Conservation (phyloP, 2,113 vertebrate genomes). For the Tauraco erythrolophus region DNA sequence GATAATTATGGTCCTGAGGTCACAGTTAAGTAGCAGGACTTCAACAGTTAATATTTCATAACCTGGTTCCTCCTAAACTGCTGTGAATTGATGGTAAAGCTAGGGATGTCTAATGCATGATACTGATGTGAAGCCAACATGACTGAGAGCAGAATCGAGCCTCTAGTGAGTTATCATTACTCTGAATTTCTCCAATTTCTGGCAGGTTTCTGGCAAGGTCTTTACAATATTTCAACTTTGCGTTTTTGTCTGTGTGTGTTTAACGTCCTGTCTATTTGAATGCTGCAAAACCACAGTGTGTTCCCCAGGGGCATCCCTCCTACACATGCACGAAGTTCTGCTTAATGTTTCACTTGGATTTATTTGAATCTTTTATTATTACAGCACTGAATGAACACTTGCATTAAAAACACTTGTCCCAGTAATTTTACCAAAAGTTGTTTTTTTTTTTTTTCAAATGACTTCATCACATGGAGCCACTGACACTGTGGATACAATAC, state of each 20-base stretch:
- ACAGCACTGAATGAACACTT: neutral
- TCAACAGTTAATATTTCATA: neutral
- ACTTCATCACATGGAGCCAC: neutral
- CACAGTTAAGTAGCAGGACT: neutral
- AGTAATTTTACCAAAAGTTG: neutral
- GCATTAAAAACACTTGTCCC: neutral
- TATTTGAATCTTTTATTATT: constrained; percentile 46
- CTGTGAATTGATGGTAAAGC: constrained; percentile 4
- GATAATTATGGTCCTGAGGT: neutral
- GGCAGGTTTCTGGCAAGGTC: constrained; percentile 19
- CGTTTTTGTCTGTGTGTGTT: neutral
- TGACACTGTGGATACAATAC: neutral
- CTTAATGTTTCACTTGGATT: constrained; percentile 46
- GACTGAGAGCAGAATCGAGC: neutral
- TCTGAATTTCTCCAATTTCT: constrained; percentile 18
- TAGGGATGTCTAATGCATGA: neutral
- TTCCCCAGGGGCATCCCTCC: constrained; percentile 39
- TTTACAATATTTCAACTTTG: constrained; percentile 6
- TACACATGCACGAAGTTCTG: neutral
- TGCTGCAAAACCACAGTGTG: neutral
- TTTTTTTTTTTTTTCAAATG: neutral
- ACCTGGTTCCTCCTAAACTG: neutral
- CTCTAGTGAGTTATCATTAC: constrained; percentile 3
- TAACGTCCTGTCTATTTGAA: neutral
- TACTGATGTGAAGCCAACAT: neutral